These are phyloP conservation scores for Dipodomys stephensi DNA, from an alignment of 2,113 vertebrate species.

Conservation along the genomic window DNA sequence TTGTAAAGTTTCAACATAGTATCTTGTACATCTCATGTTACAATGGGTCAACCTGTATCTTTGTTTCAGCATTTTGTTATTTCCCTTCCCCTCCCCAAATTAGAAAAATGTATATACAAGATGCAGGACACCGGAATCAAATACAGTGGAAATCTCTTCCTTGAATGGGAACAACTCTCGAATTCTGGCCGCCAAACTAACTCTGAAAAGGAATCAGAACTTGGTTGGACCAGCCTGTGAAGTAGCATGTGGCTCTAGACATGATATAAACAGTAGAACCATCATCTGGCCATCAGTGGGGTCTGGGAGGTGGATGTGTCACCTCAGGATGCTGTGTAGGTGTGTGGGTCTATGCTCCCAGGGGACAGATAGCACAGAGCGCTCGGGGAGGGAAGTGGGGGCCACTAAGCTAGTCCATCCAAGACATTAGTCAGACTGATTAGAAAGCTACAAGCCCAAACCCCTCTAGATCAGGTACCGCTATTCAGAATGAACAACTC, in stretches of 20 bases:
- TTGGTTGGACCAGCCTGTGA: background rate
- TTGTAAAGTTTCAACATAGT: too few relatives aligned
- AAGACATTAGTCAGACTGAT: background rate
- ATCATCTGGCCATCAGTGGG: background rate
- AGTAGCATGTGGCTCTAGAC: background rate
- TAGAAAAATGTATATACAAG: too few relatives aligned
- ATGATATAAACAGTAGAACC: background rate
- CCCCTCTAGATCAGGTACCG: background rate
- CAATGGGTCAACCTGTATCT: too few relatives aligned
- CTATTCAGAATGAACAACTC: background rate
- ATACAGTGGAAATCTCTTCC: too few relatives aligned
- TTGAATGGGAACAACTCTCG: too few relatives aligned
- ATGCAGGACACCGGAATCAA: too few relatives aligned
- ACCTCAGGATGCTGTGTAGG: background rate
- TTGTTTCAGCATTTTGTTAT: too few relatives aligned
- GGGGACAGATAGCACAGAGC: background rate
- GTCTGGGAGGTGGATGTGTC: background rate
- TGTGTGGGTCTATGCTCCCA: background rate
- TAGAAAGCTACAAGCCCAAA: background rate
- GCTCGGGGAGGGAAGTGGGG: background rate
- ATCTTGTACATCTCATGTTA: too few relatives aligned
- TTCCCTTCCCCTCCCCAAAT: too few relatives aligned
- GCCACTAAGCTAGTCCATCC: background rate
- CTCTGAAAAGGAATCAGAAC: background rate
- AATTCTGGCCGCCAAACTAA: background rate